Evolutionary conservation across 2,888 invertebrate species (phyloP).

Genomic region (Stenchaetothrips biformis): DNA sequence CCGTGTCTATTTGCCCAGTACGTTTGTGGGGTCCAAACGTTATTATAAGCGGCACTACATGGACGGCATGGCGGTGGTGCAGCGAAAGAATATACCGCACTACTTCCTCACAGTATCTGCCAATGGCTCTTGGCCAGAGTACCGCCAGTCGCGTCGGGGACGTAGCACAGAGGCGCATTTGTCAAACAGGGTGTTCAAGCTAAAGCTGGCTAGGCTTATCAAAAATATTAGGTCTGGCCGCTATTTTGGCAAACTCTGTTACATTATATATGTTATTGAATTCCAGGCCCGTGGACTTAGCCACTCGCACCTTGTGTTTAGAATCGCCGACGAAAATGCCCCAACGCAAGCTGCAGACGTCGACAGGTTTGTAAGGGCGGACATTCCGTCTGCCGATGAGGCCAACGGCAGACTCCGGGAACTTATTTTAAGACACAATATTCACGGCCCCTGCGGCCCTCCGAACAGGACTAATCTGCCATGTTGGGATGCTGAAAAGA

Average conservation of each 20-base stretch:
- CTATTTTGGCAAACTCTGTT: neutral
- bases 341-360: neutral
- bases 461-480: neutral
- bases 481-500: neutral
- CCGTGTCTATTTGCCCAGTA: neutral
- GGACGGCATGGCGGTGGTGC: neutral
- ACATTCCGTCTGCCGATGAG: neutral
- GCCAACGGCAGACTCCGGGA: neutral
- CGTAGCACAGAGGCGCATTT: neutral
- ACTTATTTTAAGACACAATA: neutral
- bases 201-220: neutral
- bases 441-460: neutral
- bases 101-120: neutral
- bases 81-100: neutral
- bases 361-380: neutral
- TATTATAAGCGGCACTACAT: neutral
- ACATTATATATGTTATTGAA: neutral
- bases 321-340: neutral
- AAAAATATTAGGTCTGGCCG: neutral
- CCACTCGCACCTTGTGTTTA: neutral
- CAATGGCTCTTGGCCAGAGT: neutral
- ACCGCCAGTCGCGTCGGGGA: neutral
- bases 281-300: neutral
- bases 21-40: neutral
- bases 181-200: neutral